Evolutionary conservation across 2,797 vertebrate species (phyloP), one percentile per base, ranked within the genome.

Genomic region (Nannoperca australis): DNA sequence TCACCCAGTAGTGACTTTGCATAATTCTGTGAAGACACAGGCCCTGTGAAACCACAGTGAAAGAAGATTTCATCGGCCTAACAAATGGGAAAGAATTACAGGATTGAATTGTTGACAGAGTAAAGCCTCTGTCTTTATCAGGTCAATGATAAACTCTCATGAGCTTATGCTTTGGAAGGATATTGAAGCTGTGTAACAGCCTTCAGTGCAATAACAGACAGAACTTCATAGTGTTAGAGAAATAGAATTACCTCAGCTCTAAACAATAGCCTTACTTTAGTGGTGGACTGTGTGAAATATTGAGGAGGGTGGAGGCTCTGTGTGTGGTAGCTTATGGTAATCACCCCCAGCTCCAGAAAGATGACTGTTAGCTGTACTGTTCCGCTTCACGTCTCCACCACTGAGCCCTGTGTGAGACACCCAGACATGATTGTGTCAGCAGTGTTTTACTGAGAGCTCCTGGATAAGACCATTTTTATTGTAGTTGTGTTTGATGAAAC

Each of bases 121-220:
- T 76, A 83, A 91, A 87, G 70, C 75, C 32, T 74, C 47, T 68
- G 42, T 82, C 71, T 85, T 75, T 87, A 86, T 65, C 54, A 7
- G 81, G 78, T 81, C 82, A 89, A 84, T 76, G 74, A 87, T 84
- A 63, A 82, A 79, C 76, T 77, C 76, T 80, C 60, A 81, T 81
- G 77, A 87, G 89, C 83, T 87, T 79, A 74, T 71, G 78, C 62
- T 86, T 84, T 71, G 73, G 54, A 82, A 64, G 79, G 78, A 91
- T 86, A 86, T 80, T 79, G 85, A 85, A 83, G 67, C 84, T 78
- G 73, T 80, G 85, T 73, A 79, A 75, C 63, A 13, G 76, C 72
- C 38, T 79, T 77, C 73, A 44, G 63, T n/a, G 62, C 67, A 87
- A 76, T 84, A 77, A 81, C 68, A 74, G 76, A 70, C 61, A 61